Base-by-base conservation (phyloP, 1,140 invertebrate species). In the Odontomachus brunneus region DNA sequence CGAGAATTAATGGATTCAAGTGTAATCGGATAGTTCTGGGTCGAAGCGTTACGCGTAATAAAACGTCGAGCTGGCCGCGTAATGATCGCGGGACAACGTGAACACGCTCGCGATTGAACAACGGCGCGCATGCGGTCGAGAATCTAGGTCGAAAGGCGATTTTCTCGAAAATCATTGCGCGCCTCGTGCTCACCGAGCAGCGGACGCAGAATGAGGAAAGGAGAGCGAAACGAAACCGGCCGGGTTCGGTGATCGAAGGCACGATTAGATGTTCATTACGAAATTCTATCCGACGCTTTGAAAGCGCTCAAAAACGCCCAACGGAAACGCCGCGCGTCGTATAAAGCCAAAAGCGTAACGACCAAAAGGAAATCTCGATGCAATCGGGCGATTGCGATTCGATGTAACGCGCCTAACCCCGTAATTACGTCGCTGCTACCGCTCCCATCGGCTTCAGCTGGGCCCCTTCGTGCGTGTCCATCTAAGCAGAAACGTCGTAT, bases 311-410 rank as follows among this genome's bases (percentile, higher is more conserved):
- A 74, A 63, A 62, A 48, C 29, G n/a, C 17, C 9, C 60, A 75
- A 74, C 80, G 59, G 80, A 75, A 82, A 75, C 33, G 60, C 49
- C 59, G 19, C 53, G 67, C 55, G 63, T 87, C 67, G 75, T 85
- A 65, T 71, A 82, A 86, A 81, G 53, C 55, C 57, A 48, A 84
- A 65, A 63, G 82, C 82, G 86, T 88, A 76, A 84, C 74, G 71
- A 65, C 51, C 57, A 59, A 49, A 78, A 84, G 81, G 86, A 84
- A 87, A 87, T 65, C 48, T 76, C 74, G 57, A 87, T 60, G 85
- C 75, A 74, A 87, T 87, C 86, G 85, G 62, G 71, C 75, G 57
- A 88, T 87, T 83, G 69, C 85, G 74, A 80, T 59, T 87, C 74
- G 85, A 87, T 84, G 85, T 66, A 87, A 87, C 81, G 85, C 69